Base-by-base conservation (phyloP, 2,797 vertebrate genomes). In the Glyptemys insculpta region DNA sequence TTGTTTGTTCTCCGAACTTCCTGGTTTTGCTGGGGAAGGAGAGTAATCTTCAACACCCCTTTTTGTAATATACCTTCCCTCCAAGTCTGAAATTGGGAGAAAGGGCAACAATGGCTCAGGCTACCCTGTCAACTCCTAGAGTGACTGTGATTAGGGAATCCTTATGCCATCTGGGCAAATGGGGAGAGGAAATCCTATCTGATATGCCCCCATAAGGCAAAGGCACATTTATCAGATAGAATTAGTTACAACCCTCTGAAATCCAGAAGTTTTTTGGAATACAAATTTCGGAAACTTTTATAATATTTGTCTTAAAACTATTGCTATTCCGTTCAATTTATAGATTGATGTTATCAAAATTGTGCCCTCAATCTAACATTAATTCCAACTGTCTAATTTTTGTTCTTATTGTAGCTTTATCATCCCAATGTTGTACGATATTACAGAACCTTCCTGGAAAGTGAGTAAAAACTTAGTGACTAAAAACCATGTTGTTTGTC, bases 391-490 rank as follows among this genome's bases (percentile, higher is more conserved):
- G 4, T 92, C 21, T 65, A 62, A 78, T 83, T 97, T 98, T 41
- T 96, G 92, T 86, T 96, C 85, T 91, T 49, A 59, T 95, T 98
- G 31, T 72, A 99, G 99, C 99, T 99, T 98, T 98, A 90, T 78
- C 99, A 99, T 83, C 99, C 99, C 57, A 99, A 99, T 92, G 94
- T 99, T 94, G 99, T 99, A 37, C 98, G 98, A 92, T 99, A 99
- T 97, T 98, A 99, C 93, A 99, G 98, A 98, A 99, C 99, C 16
- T 99, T 99, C 98, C 91, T 99, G 93, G 99, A 99, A 99, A 99
- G 99, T 99, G 98, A 98, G 98, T 98, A 95, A 91, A 83, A 95
- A 37, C 50, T 23, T 68, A 88, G 4, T 72, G n/a, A 79, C 44
- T 95, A 93, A 72, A 72, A 72, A 91, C 27, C 8, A 29, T 29